These are phyloP conservation scores for Steromphala cineraria DNA, from an alignment of 2,888 invertebrate genomes.

Conservation along the genomic window DNA sequence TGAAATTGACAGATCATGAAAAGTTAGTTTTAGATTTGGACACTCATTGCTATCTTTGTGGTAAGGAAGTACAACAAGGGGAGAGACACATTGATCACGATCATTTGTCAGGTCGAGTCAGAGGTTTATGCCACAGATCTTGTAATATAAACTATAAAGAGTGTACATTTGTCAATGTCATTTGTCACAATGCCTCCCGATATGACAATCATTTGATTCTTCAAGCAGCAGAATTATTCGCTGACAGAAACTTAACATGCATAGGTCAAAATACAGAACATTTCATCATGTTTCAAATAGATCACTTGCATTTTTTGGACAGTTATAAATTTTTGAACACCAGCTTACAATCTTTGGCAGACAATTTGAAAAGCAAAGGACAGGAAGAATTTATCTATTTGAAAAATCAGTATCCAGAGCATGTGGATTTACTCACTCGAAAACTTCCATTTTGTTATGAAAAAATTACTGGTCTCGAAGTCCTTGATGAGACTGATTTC, in stretches of 20 bases:
- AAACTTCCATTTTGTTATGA: not conserved
- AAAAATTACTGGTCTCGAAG: not conserved
- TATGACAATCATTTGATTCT: not conserved
- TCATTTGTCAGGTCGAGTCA: not conserved
- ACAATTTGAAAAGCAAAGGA: constrained; percentile 1
- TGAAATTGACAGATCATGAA: not conserved
- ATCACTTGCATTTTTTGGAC: not conserved
- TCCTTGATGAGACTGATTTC: not conserved
- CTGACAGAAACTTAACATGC: not conserved
- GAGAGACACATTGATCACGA: not conserved
- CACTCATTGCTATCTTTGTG: not conserved
- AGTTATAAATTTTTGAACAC: not conserved
- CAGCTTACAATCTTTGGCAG: not conserved
- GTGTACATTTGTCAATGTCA: not conserved
- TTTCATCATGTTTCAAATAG: not conserved
- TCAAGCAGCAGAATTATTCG: no score
- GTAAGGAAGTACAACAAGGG: not conserved
- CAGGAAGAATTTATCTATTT: not conserved
- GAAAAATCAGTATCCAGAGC: not conserved
- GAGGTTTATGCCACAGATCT: not conserved
- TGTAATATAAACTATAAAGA: not conserved
- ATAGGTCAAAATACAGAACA: not conserved
- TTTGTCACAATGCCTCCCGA: not conserved
- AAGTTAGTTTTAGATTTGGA: not conserved
- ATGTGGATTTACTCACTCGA: not conserved